These are phyloP conservation scores for Pseudorectes ferrugineus DNA, from an alignment of 2,113 vertebrate genomes.

Conservation along the genomic window DNA sequence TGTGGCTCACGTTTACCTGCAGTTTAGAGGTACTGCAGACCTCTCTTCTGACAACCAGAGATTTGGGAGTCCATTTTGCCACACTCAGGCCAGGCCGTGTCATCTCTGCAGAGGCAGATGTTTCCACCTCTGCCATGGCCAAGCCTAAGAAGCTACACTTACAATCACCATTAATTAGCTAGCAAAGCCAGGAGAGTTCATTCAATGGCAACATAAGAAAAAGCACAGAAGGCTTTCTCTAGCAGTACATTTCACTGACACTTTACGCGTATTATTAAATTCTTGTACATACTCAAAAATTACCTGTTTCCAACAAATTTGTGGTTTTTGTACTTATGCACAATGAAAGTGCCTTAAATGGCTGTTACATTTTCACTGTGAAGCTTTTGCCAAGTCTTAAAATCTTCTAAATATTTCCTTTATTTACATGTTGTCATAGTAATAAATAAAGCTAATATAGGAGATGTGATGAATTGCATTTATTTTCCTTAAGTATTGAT, in stretches of 20 bases:
- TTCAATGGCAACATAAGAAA: background rate
- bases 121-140: background rate
- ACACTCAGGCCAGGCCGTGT: background rate
- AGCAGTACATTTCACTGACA: background rate
- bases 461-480: background rate
- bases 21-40: background rate
- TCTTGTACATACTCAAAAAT: background rate
- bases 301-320: accelerated
- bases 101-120: background rate
- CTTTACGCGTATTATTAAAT: background rate
- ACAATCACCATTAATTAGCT: background rate
- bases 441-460: background rate
- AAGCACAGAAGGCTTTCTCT: background rate
- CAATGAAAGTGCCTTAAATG: background rate
- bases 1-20: background rate
- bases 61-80: background rate
- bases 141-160: background rate
- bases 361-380: background rate
- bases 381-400: background rate
- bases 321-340: background rate
- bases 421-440: background rate
- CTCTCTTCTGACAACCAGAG: background rate
- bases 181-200: background rate
- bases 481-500: background rate
- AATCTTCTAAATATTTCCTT: background rate